These are phyloP conservation scores for Megalonaias nervosa DNA, from an alignment of 1,140 invertebrate genomes.

Conservation along the genomic window DNA sequence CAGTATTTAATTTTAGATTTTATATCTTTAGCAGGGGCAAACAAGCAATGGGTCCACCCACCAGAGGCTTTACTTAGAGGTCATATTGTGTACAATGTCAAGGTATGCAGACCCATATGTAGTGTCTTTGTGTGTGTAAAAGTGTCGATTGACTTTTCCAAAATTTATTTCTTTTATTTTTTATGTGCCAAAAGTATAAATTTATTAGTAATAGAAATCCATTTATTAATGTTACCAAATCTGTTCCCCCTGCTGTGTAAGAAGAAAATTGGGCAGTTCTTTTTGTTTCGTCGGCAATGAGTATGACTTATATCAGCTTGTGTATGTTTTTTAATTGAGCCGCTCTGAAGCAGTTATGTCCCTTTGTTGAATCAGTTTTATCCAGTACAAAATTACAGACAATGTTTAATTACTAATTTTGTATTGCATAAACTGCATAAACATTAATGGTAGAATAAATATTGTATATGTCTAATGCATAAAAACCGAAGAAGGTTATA, in stretches of 20 bases:
- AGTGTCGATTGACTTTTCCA: neutral
- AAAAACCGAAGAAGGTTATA: no score
- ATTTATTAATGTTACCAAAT: neutral
- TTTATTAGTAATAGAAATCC: neutral
- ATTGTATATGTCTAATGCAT: no score
- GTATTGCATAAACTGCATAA: no score
- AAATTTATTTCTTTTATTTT: neutral
- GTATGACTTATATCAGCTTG: no score
- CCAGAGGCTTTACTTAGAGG: constrained; percentile 93
- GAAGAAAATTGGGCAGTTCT: neutral
- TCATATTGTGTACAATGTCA: constrained; percentile 96
- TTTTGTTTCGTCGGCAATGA: neutral
- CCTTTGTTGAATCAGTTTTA: no score
- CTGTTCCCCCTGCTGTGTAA: neutral
- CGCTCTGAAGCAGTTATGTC: no score
- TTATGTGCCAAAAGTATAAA: neutral
- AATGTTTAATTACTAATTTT: no score
- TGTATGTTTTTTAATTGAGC: no score
- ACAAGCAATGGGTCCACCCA: constrained; percentile 87
- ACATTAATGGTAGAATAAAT: no score
- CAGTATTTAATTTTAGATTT: constrained; percentile 15
- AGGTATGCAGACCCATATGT: constrained; percentile 77
- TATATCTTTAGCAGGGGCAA: constrained; percentile 44
- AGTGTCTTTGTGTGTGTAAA: neutral
- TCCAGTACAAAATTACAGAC: no score